These are phyloP conservation scores for Druon quercuslanigerum DNA, from an alignment of 1,140 invertebrate genomes.

Conservation along the genomic window DNA sequence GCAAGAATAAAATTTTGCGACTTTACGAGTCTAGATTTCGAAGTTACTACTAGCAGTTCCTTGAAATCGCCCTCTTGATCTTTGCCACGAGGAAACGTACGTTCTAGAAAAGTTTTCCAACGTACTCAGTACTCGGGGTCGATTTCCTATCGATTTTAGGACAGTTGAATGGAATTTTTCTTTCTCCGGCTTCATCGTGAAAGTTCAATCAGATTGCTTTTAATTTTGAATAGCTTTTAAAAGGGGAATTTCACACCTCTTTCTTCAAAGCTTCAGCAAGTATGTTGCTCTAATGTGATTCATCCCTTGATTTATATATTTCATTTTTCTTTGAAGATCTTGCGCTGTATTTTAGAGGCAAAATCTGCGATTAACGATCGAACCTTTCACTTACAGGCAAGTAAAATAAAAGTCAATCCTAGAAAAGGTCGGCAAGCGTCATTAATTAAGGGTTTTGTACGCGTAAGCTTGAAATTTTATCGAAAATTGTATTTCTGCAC, in stretches of 20 bases:
- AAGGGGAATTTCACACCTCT: constrained; percentile 5
- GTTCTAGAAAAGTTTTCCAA: not conserved
- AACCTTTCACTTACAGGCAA: not conserved
- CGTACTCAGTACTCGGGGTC: not conserved
- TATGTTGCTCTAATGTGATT: constrained; percentile 19
- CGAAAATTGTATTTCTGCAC: too few species aligned
- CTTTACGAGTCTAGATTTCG: not conserved
- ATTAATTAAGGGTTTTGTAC: too few species aligned
- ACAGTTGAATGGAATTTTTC: not conserved
- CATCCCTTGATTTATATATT: not conserved
- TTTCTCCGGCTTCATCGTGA: constrained; percentile 17
- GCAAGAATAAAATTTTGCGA: not conserved
- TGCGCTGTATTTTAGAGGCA: not conserved
- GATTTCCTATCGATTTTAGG: constrained; percentile 24
- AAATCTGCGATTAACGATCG: not conserved
- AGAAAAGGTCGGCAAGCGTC: too few species aligned
- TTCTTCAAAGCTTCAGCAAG: not conserved
- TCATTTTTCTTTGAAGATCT: not conserved
- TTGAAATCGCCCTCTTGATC: not conserved
- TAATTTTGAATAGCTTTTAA: constrained; percentile 8
- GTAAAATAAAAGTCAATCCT: not conserved
- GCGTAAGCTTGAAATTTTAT: too few species aligned
- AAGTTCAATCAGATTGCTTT: constrained; percentile 15
- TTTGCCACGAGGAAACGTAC: not conserved
- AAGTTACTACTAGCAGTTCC: not conserved